phyloP scores from a whole-genome alignment of 2,797 vertebrate genomes.

The Merluccius polli region DNA sequence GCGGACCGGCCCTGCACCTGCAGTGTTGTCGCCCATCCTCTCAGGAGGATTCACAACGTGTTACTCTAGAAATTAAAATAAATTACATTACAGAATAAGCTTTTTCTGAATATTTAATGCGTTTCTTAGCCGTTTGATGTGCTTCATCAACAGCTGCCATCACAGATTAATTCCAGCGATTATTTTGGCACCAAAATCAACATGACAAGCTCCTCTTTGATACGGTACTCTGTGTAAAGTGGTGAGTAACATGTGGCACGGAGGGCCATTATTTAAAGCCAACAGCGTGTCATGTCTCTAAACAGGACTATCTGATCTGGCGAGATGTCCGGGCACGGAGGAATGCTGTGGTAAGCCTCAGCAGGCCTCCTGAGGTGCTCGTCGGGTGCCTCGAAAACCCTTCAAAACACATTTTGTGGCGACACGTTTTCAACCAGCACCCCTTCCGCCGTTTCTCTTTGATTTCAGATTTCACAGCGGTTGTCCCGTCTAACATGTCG shows the following conservation, averaged over 20 bases:
- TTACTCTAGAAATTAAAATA: background rate
- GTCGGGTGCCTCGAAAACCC: background rate
- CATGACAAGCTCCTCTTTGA: background rate
- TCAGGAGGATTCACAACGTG: background rate
- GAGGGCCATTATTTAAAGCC: background rate
- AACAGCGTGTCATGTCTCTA: background rate
- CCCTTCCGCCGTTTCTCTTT: background rate
- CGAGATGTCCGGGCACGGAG: constrained; percentile 12
- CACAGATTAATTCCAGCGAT: background rate
- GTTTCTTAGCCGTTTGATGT: background rate
- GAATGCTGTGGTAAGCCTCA: background rate
- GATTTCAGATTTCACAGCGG: background rate
- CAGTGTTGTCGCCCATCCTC: background rate
- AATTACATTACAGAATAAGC: background rate
- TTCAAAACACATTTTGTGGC: background rate
- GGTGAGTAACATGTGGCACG: constrained; percentile 27
- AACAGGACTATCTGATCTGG: constrained; percentile 34
- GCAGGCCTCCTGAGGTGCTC: background rate
- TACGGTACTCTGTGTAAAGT: constrained; percentile 7
- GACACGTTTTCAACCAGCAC: background rate
- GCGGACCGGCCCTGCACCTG: background rate
- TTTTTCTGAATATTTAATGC: background rate
- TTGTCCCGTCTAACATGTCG: background rate
- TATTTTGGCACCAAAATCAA: background rate
- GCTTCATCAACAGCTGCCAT: background rate